phyloP scores from a whole-genome alignment of 2,888 invertebrate genomes.

The Idaea dimidiata region DNA sequence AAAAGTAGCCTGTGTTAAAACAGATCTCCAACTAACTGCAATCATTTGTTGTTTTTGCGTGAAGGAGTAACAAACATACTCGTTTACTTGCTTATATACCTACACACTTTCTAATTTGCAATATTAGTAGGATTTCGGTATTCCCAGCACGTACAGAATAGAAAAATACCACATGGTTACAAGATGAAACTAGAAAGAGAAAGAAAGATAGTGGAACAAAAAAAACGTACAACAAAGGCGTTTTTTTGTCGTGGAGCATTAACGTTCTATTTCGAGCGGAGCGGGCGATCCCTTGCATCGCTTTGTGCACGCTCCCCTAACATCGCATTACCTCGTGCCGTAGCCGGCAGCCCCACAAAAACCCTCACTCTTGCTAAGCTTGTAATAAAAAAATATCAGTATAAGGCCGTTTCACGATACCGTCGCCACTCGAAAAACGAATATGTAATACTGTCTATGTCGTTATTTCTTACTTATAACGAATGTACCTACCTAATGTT shows the following conservation, averaged over 20 bases:
- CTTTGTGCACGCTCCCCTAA: background rate
- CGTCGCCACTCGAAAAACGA: background rate
- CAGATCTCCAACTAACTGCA: no score
- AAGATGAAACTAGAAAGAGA: background rate
- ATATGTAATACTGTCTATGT: background rate
- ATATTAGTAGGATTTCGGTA: background rate
- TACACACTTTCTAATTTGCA: background rate
- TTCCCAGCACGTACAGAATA: background rate
- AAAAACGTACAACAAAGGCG: background rate
- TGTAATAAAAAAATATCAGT: background rate
- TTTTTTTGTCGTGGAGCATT: background rate
- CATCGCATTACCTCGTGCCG: background rate
- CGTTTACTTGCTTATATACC: no score
- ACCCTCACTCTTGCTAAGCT: background rate
- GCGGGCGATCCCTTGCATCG: background rate
- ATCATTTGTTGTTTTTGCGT: no score
- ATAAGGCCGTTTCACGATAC: background rate
- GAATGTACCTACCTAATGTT: background rate
- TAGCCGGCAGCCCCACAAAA: background rate
- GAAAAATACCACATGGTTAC: background rate
- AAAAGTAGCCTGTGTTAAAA: no score
- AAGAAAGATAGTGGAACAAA: background rate
- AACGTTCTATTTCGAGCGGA: background rate
- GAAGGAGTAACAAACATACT: no score
- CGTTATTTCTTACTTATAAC: background rate